Base-by-base conservation (phyloP, 2,888 invertebrate species). In the Herminia tarsipennalis region DNA sequence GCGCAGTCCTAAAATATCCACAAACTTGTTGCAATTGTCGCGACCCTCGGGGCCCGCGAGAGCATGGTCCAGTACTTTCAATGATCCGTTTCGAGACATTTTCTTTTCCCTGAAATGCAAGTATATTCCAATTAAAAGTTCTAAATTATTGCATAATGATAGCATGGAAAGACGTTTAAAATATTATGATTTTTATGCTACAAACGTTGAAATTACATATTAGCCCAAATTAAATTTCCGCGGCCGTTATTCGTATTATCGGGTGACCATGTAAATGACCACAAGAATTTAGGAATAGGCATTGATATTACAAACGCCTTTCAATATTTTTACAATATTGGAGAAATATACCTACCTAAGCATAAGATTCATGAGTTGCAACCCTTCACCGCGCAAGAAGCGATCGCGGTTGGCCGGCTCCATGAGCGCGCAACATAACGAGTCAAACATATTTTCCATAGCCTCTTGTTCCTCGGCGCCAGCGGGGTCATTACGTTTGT, bases 311-410 rank as follows among this genome's bases (percentile, higher is more conserved):
- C n/a, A n/a, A n/a, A n/a, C n/a, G n/a, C n/a, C n/a, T n/a, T n/a
- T n/a, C n/a, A n/a, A n/a, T n/a, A n/a, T n/a, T n/a, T n/a, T n/a
- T n/a, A n/a, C n/a, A n/a, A n/a, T n/a, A n/a, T n/a, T n/a, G n/a
- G n/a, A n/a, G n/a, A 21, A 13, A n/a, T 3, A 21, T 8, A 17
- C 13, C 5, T 66, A 95, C 95, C 95, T 94, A 24, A 99, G 92
- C 98, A 99, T 99, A 48, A 99, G 93, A 88, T 99, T 99, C 99
- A 99, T 99, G 30, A 99, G 93, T 83, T 99, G 99, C 34, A 99
- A 92, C 2, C 99, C 99, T 92, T 99, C 99, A 1, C 98, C 99
- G 69, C 96, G 95, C 18, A 99, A 92, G 83, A 99, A 99, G 44
- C 96, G 94, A 56, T 98, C 97, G 34, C 98, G 93, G 87, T 99